Evolutionary conservation across 1,140 invertebrate genomes (phyloP).

Genomic region (Drosophila arizonae): DNA sequence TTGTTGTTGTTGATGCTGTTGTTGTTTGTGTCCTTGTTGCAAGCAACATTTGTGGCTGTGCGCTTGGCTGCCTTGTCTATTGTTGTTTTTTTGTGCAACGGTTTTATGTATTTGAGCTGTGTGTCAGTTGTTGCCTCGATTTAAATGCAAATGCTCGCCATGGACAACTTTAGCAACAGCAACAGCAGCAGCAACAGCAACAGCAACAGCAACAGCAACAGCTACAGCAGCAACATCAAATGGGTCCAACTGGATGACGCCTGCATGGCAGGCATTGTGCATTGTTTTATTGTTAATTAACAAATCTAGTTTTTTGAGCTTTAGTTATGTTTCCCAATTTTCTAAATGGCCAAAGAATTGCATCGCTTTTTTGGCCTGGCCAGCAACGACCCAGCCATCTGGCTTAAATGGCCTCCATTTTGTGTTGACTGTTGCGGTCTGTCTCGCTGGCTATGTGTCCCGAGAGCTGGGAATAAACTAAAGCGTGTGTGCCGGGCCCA

Average conservation of each 20-base stretch:
- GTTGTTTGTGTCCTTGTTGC: conserved; percentile 54
- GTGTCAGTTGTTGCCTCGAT: conserved; percentile 62
- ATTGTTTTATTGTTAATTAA: conserved; percentile 78
- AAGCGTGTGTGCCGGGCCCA: neutral
- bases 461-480: conserved; percentile 3
- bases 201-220: conserved; percentile 9
- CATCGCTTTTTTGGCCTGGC: conserved; percentile 29
- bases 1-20: conserved; percentile 33
- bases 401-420: conserved; percentile 39
- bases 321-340: conserved; percentile 54
- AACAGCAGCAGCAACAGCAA: conserved; percentile 5
- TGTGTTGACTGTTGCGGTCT: conserved; percentile 37
- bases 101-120: conserved; percentile 29
- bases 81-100: conserved; percentile 62
- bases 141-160: conserved; percentile 72
- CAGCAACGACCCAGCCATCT: neutral
- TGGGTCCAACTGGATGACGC: conserved; percentile 9
- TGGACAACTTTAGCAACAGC: conserved; percentile 24
- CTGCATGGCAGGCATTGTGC: conserved; percentile 20
- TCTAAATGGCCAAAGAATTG: conserved; percentile 53
- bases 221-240: conserved; percentile 16
- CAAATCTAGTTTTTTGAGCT: conserved; percentile 67
- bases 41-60: conserved; percentile 67
- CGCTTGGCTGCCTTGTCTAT: conserved; percentile 65
- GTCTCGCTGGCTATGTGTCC: conserved; percentile 17